Evolutionary conservation across 2,888 invertebrate genomes (phyloP).

Genomic region (Hydropsyche betteni): DNA sequence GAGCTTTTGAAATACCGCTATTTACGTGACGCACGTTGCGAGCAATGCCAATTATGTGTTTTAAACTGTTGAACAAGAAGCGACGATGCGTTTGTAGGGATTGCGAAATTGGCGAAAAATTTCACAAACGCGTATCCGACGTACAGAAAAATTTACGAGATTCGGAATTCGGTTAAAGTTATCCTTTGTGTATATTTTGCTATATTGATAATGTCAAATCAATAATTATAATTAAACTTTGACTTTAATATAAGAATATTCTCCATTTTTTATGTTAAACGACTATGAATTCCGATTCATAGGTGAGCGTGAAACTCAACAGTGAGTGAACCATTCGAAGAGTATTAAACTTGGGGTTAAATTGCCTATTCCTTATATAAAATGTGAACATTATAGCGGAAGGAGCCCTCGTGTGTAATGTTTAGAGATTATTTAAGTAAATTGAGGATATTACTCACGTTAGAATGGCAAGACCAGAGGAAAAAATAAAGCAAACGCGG

Average conservation of each 20-base stretch:
- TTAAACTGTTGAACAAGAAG: background rate
- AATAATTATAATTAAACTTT: too few relatives aligned
- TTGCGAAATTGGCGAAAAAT: background rate
- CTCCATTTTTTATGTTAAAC: background rate
- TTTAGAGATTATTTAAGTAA: conserved; percentile 39
- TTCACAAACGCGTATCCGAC: too few relatives aligned
- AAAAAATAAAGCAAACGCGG: conserved; percentile 21
- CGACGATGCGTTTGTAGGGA: background rate
- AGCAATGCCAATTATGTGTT: conserved; percentile 24
- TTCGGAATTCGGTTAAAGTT: too few relatives aligned
- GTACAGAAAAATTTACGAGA: too few relatives aligned
- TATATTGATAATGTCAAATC: too few relatives aligned
- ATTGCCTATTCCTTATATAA: conserved; percentile 34
- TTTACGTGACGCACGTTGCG: background rate
- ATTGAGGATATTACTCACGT: conserved; percentile 41
- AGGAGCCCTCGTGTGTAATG: conserved; percentile 31
- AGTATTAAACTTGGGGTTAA: conserved; percentile 35
- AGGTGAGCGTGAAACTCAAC: background rate
- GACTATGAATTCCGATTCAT: background rate
- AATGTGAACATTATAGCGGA: conserved; percentile 24
- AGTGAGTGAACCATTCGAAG: conserved; percentile 14
- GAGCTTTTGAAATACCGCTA: conserved; percentile 17
- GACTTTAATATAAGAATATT: too few relatives aligned
- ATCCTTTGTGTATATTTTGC: too few relatives aligned
- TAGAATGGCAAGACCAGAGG: conserved; percentile 19